A percentile compares a stretch with the other conserved stretches of the same genome.
These are phyloP conservation scores for Myotis pilosus DNA, from an alignment of 2,797 vertebrate genomes.

Conservation along the genomic window DNA sequence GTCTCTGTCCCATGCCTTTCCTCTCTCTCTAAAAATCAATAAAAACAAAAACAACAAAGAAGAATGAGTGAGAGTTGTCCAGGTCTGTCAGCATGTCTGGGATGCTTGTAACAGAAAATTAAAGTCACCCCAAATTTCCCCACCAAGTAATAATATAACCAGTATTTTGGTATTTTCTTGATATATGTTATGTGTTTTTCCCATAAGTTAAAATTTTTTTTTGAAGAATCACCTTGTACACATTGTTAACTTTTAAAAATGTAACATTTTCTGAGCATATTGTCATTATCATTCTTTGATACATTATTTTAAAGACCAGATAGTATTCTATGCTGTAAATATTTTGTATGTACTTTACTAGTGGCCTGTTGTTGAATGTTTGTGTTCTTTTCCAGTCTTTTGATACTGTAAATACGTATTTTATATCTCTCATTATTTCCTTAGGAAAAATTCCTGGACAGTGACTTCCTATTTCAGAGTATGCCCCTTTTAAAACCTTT, in stretches of 20 bases:
- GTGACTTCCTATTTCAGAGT: constrained; percentile 60
- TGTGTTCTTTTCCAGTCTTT: constrained; percentile 31
- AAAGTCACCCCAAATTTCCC: background rate
- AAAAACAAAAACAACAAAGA: background rate
- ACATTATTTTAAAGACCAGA: constrained; percentile 6
- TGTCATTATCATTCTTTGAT: constrained; percentile 21
- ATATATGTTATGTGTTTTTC: background rate
- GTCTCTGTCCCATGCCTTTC: no score
- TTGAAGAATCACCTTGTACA: background rate
- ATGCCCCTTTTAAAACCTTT: constrained; percentile 56
- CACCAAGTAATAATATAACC: background rate
- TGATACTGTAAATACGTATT: constrained; percentile 3
- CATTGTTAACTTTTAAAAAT: background rate
- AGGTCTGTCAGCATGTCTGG: background rate
- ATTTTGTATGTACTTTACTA: background rate
- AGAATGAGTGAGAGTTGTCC: background rate
- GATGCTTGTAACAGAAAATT: background rate
- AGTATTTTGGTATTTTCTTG: background rate
- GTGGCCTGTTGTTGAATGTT: background rate
- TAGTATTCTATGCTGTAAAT: background rate
- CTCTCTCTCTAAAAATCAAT: no score
- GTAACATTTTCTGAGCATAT: constrained; percentile 15
- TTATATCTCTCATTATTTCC: constrained; percentile 47
- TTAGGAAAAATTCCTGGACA: constrained; percentile 66
- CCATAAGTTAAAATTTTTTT: background rate